Conservation (phyloP, 2,797 vertebrate genomes). For the Perodicticus potto region DNA sequence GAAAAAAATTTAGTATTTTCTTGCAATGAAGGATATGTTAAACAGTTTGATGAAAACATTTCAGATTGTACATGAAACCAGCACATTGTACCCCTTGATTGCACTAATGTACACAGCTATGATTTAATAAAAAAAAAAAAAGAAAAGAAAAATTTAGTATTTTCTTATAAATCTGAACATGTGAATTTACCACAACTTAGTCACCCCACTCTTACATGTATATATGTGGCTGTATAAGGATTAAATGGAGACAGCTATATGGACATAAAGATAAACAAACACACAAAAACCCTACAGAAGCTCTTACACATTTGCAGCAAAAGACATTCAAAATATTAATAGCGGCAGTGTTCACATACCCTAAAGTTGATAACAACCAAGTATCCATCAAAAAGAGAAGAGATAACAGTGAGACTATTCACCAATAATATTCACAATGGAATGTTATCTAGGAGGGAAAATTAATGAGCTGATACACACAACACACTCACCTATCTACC, state of each 20-base stretch:
- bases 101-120: no score
- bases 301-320: not conserved
- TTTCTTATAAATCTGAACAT: conserved; percentile 14
- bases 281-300: not conserved
- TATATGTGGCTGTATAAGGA: not conserved
- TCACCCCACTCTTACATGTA: not conserved
- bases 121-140: no score
- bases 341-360: not conserved
- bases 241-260: not conserved
- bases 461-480: not conserved
- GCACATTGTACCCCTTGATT: no score
- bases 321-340: not conserved
- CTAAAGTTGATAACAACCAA: not conserved
- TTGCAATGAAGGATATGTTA: no score
- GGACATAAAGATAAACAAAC: not conserved
- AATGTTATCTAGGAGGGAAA: conserved; percentile 21
- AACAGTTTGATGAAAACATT: no score
- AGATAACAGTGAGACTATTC: not conserved
- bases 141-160: not conserved
- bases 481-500: not conserved
- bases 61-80: no score
- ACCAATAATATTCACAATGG: not conserved
- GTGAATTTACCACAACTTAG: not conserved
- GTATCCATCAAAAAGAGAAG: not conserved
- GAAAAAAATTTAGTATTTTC: no score